Percentiles rank a stretch among this genome's conserved stretches.
Evolutionary conservation across 2,888 invertebrate genomes (phyloP).

Genomic region (Drosophila prolongata): DNA sequence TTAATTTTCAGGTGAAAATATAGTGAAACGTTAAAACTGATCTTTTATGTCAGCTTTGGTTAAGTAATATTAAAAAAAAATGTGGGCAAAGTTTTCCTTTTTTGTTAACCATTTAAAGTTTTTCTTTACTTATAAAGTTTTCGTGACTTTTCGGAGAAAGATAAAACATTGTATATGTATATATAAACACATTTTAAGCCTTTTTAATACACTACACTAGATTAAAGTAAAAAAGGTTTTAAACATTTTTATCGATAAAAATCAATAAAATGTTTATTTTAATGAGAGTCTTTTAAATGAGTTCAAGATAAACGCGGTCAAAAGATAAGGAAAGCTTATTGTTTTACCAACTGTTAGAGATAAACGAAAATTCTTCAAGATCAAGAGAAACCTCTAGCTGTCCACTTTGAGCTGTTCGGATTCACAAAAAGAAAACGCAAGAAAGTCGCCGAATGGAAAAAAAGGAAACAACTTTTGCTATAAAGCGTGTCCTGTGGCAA

Average conservation of each 20-base stretch:
- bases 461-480: conserved; percentile 71
- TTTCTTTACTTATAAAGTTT: neutral
- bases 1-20: conserved; percentile 30
- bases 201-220: too few species aligned
- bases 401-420: conserved; percentile 6
- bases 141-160: too few species aligned
- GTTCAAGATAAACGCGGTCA: neutral
- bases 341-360: neutral
- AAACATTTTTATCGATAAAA: too few species aligned
- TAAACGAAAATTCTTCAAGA: conserved; percentile 3
- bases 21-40: conserved; percentile 11
- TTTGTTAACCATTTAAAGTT: conserved; percentile 35
- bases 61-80: conserved; percentile 22
- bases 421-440: conserved; percentile 18
- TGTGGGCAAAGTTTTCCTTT: conserved; percentile 37
- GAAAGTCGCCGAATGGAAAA: conserved; percentile 48
- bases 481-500: conserved; percentile 77
- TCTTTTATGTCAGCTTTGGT: conserved; percentile 25
- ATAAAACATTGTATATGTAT: too few species aligned
- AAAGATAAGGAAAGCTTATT: neutral
- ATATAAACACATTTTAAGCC: too few species aligned
- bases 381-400: conserved; percentile 23
- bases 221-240: too few species aligned
- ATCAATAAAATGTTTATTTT: too few species aligned
- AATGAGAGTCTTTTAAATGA: neutral